Evolutionary conservation across 2,113 vertebrate genomes (phyloP).

Genomic region (Sebastes fasciatus): DNA sequence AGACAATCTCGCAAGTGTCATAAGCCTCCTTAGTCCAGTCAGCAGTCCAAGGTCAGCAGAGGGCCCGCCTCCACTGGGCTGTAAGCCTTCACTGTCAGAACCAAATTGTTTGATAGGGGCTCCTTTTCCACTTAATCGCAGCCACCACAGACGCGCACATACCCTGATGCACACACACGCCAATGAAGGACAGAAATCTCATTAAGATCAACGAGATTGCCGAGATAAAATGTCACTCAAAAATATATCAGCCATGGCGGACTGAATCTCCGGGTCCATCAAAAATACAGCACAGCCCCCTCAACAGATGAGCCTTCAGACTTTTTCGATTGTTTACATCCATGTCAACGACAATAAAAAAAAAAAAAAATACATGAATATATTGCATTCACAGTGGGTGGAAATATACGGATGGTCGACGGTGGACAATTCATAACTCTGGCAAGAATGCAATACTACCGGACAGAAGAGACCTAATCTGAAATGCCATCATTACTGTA

Average conservation of each 20-base stretch:
- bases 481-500: slow-evolving; percentile 31
- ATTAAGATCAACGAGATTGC: slow-evolving; percentile 75
- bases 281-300: slow-evolving; percentile 45
- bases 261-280: slow-evolving; percentile 44
- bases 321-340: slow-evolving; percentile 43
- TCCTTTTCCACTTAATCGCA: slow-evolving; percentile 52
- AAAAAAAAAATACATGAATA: not conserved
- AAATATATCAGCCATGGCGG: slow-evolving; percentile 61
- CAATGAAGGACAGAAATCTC: slow-evolving; percentile 70
- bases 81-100: slow-evolving; percentile 50
- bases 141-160: slow-evolving; percentile 20
- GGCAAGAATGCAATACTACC: not conserved
- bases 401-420: not conserved
- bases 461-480: not conserved
- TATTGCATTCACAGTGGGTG: not conserved
- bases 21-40: slow-evolving; percentile 52
- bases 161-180: slow-evolving; percentile 26
- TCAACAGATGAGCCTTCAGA: slow-evolving; percentile 5
- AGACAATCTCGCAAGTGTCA: slow-evolving; percentile 38
- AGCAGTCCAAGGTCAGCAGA: slow-evolving; percentile 56
- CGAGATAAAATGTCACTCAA: slow-evolving; percentile 71
- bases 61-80: slow-evolving; percentile 25
- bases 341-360: not conserved
- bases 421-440: slow-evolving; percentile 18
- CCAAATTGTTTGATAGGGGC: slow-evolving; percentile 52